A percentile compares a stretch with the other conserved stretches of the same genome.
These are phyloP conservation scores for Parotia lawesii DNA, from an alignment of 2,113 vertebrate species.

Conservation along the genomic window DNA sequence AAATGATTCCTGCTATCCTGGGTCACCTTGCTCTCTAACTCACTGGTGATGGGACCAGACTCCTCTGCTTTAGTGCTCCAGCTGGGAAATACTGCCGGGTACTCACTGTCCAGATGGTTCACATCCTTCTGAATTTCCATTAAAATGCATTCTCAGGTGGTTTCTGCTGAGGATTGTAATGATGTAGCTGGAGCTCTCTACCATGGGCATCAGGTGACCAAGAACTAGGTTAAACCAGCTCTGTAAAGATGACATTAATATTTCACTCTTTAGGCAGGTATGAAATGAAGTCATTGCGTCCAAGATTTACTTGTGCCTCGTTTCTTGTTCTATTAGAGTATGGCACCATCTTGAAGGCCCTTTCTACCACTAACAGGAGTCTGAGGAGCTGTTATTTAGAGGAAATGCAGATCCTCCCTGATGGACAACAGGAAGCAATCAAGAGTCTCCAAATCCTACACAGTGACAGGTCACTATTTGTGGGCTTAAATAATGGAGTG, in stretches of 20 bases:
- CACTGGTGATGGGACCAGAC: background rate
- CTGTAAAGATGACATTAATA: background rate
- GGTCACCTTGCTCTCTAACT: constrained; percentile 30
- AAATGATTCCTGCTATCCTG: background rate
- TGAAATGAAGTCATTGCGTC: background rate
- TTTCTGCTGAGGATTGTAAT: background rate
- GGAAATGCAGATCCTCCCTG: constrained; percentile 91
- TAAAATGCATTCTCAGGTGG: background rate
- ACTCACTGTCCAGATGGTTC: background rate
- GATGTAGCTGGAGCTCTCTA: background rate
- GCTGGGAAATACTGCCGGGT: background rate
- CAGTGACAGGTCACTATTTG: constrained; percentile 90
- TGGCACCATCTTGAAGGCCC: constrained; percentile 93
- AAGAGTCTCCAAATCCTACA: constrained; percentile 92
- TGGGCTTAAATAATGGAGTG: constrained; percentile 87
- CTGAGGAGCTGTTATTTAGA: constrained; percentile 94
- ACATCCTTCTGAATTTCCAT: background rate
- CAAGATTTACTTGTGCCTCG: constrained; percentile 24
- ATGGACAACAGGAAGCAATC: constrained; percentile 83
- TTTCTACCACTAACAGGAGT: constrained; percentile 89
- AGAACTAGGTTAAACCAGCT: background rate
- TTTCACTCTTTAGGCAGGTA: background rate
- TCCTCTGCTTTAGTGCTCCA: background rate
- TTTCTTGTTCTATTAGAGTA: constrained; percentile 78
- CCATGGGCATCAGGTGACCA: background rate